A percentile compares a stretch with the other conserved stretches of the same genome.
These are phyloP conservation scores for Actinernus sp. DNA, from an alignment of 92 coral and sea anemone species.

Conservation along the genomic window DNA sequence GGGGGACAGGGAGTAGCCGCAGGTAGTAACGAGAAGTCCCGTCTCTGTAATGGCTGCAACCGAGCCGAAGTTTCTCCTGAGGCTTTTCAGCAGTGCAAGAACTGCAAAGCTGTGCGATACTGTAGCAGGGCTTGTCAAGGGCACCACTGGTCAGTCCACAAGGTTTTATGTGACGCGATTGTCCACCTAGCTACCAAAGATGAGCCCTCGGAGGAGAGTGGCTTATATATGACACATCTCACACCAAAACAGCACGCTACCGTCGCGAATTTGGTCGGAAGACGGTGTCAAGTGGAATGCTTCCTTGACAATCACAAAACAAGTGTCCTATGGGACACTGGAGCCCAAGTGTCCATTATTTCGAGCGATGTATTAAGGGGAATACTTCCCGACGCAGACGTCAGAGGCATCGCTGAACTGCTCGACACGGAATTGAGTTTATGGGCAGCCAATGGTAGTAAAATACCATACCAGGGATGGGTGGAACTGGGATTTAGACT, in stretches of 20 bases:
- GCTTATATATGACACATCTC: constrained; percentile 13
- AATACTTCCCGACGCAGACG: no score
- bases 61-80: constrained; percentile 1
- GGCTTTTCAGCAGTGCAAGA: constrained; percentile 30
- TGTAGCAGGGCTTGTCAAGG: constrained; percentile 37
- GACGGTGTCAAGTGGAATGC: no score
- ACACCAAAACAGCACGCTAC: constrained; percentile 24
- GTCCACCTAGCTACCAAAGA: no score
- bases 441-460: constrained; percentile 53
- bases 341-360: constrained; percentile 75
- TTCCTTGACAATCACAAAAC: no score
- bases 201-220: no score
- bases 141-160: constrained; percentile 39
- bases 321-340: constrained; percentile 74
- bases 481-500: constrained; percentile 36
- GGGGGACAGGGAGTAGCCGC: constrained; percentile 66
- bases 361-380: no score
- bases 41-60: constrained; percentile 35
- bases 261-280: constrained; percentile 40
- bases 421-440: constrained; percentile 31
- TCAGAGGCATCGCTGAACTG: constrained; percentile 51
- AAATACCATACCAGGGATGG: constrained; percentile 52
- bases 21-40: constrained; percentile 41
- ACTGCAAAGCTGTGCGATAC: constrained; percentile 30
- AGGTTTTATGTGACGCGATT: constrained; percentile 37